Percentiles rank a stretch among this genome's conserved stretches.
Evolutionary conservation across 2,888 invertebrate species (phyloP).

Genomic region (Sipha maydis): DNA sequence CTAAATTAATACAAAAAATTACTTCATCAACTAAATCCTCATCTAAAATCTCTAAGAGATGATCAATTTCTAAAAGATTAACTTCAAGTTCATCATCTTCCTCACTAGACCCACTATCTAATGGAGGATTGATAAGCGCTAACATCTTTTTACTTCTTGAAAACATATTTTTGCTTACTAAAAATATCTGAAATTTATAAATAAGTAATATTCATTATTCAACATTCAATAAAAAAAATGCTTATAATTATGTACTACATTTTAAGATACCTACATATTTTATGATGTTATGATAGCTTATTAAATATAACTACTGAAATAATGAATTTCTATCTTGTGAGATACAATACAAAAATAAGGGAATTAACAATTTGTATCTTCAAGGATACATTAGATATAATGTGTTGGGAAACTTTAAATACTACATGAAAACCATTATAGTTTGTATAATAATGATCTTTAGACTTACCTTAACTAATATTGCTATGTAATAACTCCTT

Average conservation of each 20-base stretch:
- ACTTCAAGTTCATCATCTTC: not conserved
- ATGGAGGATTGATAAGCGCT: not conserved
- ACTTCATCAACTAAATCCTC: not conserved
- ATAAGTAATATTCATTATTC: not conserved
- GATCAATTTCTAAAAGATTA: not conserved
- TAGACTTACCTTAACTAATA: not conserved
- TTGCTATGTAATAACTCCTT: too few relatives aligned
- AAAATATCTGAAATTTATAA: not conserved
- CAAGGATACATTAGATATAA: too few relatives aligned
- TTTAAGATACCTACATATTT: too few relatives aligned
- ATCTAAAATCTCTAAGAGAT: not conserved
- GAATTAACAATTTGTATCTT: too few relatives aligned
- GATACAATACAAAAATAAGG: not conserved
- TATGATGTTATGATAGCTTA: too few relatives aligned
- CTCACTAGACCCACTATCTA: not conserved
- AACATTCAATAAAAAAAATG: not conserved
- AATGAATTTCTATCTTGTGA: not conserved
- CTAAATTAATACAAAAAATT: not conserved
- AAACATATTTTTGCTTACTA: not conserved
- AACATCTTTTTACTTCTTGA: not conserved
- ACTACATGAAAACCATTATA: not conserved
- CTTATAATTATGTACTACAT: too few relatives aligned
- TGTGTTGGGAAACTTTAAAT: not conserved
- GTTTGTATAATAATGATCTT: not conserved
- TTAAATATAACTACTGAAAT: not conserved